These are phyloP conservation scores for Phycodurus eques DNA, from an alignment of 2,113 vertebrate species.

Conservation along the genomic window DNA sequence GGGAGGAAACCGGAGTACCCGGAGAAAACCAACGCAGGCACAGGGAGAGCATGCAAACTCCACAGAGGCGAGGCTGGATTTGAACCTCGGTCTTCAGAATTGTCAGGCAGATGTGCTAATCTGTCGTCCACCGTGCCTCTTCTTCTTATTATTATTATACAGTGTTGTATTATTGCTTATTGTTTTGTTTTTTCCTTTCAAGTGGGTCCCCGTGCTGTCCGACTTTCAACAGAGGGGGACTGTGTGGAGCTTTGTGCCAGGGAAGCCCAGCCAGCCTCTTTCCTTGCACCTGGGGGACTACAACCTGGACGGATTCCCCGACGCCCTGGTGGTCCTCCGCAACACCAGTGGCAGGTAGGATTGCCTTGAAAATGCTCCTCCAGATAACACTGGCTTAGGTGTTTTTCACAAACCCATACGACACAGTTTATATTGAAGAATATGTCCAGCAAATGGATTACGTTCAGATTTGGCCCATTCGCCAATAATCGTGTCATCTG, in stretches of 20 bases:
- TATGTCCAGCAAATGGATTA: neutral
- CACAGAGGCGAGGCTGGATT: too few relatives aligned
- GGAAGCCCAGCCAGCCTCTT: conserved; percentile 73
- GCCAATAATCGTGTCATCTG: too few relatives aligned
- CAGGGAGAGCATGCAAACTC: too few relatives aligned
- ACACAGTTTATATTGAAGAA: neutral
- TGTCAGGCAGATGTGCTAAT: too few relatives aligned
- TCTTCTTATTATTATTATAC: neutral
- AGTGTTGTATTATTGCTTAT: neutral
- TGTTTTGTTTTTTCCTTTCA: conserved; percentile 23
- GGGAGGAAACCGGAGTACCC: too few relatives aligned
- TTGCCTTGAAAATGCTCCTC: neutral
- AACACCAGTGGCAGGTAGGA: conserved; percentile 88
- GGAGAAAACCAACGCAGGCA: too few relatives aligned
- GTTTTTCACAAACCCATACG: neutral
- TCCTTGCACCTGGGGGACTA: conserved; percentile 93
- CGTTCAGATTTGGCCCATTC: neutral
- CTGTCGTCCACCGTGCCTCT: too few relatives aligned
- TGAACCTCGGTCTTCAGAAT: too few relatives aligned
- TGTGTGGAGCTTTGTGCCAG: conserved; percentile 83
- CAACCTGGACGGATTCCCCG: conserved; percentile 97
- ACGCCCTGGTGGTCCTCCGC: conserved; percentile 86
- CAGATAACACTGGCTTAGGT: neutral
- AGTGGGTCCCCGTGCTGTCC: conserved; percentile 85
- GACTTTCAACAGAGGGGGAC: conserved; percentile 84